phyloP scores from a whole-genome alignment of 2,113 vertebrate genomes.

The Syrmaticus mikado region DNA sequence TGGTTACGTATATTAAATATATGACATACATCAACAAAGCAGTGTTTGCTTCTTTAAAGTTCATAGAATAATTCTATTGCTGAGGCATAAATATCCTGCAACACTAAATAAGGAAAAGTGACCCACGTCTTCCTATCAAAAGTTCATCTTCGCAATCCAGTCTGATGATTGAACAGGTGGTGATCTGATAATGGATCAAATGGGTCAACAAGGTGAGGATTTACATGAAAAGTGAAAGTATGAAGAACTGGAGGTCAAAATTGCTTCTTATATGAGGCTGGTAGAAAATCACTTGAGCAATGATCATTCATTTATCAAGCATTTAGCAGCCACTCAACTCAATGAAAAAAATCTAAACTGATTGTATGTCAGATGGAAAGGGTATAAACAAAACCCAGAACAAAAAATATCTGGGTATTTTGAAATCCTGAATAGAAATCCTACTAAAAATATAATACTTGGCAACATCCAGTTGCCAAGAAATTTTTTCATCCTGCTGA shows the following conservation, averaged over 20 bases:
- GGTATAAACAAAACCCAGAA: not conserved
- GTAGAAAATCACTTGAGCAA: slow-evolving; percentile 30
- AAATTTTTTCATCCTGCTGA: not conserved
- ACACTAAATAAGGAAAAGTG: not conserved
- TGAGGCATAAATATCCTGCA: not conserved
- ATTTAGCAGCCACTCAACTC: slow-evolving; percentile 19
- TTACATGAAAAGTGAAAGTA: not conserved
- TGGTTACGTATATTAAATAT: not conserved
- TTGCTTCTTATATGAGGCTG: not conserved
- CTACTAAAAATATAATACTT: not conserved
- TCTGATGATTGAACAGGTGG: not conserved
- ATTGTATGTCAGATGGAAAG: slow-evolving; percentile 22
- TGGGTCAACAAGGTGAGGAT: not conserved
- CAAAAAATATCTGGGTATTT: not conserved
- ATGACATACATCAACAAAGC: not conserved
- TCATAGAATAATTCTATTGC: not conserved
- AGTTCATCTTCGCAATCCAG: not conserved
- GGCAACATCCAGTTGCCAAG: not conserved
- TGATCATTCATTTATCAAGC: slow-evolving; percentile 20
- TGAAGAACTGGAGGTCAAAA: not conserved
- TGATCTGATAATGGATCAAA: not conserved
- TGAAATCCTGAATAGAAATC: not conserved
- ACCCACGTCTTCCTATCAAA: not conserved
- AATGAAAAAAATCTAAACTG: slow-evolving; percentile 7
- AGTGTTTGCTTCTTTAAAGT: not conserved